Base-by-base conservation (phyloP, 2,888 invertebrate genomes). In the Tenthredo mesomela region DNA sequence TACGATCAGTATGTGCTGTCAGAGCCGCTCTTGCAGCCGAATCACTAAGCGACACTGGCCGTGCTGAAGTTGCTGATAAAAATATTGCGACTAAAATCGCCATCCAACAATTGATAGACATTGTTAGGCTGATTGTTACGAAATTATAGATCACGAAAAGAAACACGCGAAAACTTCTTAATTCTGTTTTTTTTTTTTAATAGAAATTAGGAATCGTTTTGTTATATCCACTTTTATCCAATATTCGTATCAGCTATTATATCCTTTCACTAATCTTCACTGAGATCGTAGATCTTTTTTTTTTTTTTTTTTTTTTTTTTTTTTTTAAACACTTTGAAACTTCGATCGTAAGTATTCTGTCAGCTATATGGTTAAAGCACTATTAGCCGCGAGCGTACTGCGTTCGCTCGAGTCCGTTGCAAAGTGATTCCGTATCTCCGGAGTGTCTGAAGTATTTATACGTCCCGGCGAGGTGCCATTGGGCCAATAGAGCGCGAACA, bases 381-480 rank as follows among this genome's bases (percentile, higher is more conserved):
- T 61, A 21, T 37, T 61, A 50, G 50, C 21, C 29, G 15, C 80
- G 25, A 40, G 80, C 40, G 40, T 61, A n/a, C 61, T 61, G 58
- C 77, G 15, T 40, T 18, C 77, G 7, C 50, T 40, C 77, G n/a
- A 54, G 77, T 50, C 29, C 40, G 40, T 37, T 61, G 80, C 61
- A 61, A 58, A 80, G 58, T 80, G 80, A 40, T 61, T 58, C 78
- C 78, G 61, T 80, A 61, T 37, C 80, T 89, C 89, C 87, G 88
- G 85, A 87, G 85, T 88, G 86, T 87, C 89, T 87, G 87, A 89
- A 87, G 90, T 91, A 91, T 91, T 91, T 91, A 91, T 91, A 91
- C 89, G 86, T 88, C 80, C 12, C 54, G 25, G 33, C 15, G 33
- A 37, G 58, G 78, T 37, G 10, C 61, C n/a, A 61, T 61, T 21